Conservation (phyloP, 2,888 invertebrate species). For the Rotaria macrura region DNA sequence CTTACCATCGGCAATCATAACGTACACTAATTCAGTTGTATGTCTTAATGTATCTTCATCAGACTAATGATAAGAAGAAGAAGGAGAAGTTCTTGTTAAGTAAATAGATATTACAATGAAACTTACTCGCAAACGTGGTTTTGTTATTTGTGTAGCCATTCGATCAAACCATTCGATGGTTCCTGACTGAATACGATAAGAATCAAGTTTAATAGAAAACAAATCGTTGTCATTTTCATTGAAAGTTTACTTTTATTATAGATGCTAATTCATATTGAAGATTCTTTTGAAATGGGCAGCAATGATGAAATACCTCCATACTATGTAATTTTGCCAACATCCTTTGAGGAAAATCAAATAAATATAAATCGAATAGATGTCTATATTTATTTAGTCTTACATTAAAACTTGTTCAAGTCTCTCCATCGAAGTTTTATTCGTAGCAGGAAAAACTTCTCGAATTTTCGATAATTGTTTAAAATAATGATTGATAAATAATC, state of each 20-base stretch:
- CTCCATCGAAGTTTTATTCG: conserved; percentile 60
- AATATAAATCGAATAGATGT: no score
- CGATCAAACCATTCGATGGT: conserved; percentile 21
- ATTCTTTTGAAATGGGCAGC: conserved; percentile 84
- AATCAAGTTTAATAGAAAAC: neutral
- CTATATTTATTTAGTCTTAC: conserved; percentile 41
- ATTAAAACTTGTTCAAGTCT: conserved; percentile 57
- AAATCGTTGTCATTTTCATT: no score
- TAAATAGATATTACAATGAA: neutral
- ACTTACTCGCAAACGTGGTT: neutral
- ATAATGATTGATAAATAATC: conserved; percentile 68
- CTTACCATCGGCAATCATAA: neutral
- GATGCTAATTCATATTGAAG: conserved; percentile 73
- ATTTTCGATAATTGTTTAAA: conserved; percentile 71
- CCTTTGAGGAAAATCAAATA: conserved; percentile 46
- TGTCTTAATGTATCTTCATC: neutral
- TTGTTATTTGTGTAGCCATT: conserved; percentile 17
- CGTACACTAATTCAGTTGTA: neutral
- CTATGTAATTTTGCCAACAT: conserved; percentile 67
- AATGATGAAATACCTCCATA: conserved; percentile 74
- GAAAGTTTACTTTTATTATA: conserved; percentile 57
- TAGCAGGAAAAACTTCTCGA: conserved; percentile 65
- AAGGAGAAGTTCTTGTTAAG: no score
- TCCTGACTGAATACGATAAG: neutral
- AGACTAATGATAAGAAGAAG: neutral